Base-by-base conservation (phyloP, 2,113 vertebrate species). In the Catagonus wagneri region DNA sequence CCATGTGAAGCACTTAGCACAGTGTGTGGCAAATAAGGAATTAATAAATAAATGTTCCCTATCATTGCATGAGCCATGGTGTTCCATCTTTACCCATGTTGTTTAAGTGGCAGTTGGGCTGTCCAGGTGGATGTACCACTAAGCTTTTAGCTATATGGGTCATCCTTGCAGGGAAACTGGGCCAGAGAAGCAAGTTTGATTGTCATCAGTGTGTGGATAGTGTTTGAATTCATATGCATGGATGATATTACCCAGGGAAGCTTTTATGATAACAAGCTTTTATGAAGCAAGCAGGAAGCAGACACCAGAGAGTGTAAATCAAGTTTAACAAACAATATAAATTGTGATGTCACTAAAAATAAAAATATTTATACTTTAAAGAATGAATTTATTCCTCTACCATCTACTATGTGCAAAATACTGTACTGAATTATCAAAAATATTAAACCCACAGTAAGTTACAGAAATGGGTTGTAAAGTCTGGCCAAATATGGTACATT, bases 331-430 rank as follows among this genome's bases (percentile, higher is more conserved):
- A 75, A 29, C 11, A 27, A 63, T 27, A 65, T 60, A 54, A 84
- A 58, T 89, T 81, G 29, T 78, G 32, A 80, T 54, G 69, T 23
- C n/a, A 83, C 36, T 78, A 60, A 15, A 92, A 86, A 90, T 39
- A 85, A 89, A 89, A 74, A 89, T 93, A n/a, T 52, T 86, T 66
- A 74, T 52, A 71, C 52, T 39, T 81, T 60, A 92, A 89, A 93
- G 75, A 54, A 17, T 89, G 32, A 60, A 50, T 93, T 71, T 39
- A n/a, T 60, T 56, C 81, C 19, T 93, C 3, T 83, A 68, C 19
- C 60, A 34, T 74, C 66, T 50, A 16, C 27, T 54, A 20, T 58
- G 15, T 94, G 56, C 36, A 54, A 1, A 79, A 66, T 68, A 52
- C 25, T 71, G 5, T 23, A 90, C 27, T 79, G 36, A 86, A 71